Conservation (phyloP, 2,113 vertebrate species). For the Empidonax traillii region DNA sequence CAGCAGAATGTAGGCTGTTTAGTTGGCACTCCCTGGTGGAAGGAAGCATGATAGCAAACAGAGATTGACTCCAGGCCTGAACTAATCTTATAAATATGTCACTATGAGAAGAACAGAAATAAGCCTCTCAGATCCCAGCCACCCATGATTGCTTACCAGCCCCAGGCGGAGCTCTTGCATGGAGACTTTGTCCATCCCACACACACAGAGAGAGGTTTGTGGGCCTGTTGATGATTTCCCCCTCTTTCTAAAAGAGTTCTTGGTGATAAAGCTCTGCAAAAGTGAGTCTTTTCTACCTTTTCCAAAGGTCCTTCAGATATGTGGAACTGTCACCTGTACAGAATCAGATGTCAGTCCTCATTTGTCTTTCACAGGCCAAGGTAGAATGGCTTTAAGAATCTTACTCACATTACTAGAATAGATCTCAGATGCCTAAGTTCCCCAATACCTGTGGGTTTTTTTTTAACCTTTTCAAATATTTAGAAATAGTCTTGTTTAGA, state of each 20-base stretch:
- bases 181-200: accelerated
- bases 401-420: neutral
- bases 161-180: accelerated
- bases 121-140: neutral
- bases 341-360: neutral
- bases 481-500: neutral
- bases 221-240: neutral
- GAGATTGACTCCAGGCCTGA: neutral
- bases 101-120: neutral
- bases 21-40: conserved; percentile 60
- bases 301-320: neutral
- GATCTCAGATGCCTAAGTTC: neutral
- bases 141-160: neutral
- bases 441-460: neutral
- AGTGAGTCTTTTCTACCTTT: neutral
- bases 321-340: neutral
- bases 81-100: neutral
- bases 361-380: neutral
- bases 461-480: neutral
- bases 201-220: neutral
- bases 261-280: neutral
- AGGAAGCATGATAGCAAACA: neutral
- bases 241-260: neutral
- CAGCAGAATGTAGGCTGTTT: neutral
- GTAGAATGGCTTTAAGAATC: neutral